Base-by-base conservation (phyloP, 2,113 vertebrate genomes). In the Ageneiosus marmoratus region DNA sequence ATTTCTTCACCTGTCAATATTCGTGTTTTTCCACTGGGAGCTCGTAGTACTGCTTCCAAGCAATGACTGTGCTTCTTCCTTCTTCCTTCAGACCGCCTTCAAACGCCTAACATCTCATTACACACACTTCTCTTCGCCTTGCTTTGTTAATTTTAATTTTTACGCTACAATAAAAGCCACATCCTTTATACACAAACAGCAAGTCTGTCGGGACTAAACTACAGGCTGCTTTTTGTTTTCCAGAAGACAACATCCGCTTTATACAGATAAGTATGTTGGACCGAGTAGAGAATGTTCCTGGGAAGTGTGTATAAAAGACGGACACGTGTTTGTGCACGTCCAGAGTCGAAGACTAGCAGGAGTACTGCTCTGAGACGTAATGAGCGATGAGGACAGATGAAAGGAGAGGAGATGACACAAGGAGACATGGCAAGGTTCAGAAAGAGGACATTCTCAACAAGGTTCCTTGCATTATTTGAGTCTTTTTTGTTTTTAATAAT, bases 271-370 rank as follows among this genome's bases (percentile, higher is more conserved):
- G 46, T 29, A 29, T 1, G 13, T 20, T 15, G 12, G 16, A 51
- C 37, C 51, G 46, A 51, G 6, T 4, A 20, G 41, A 41, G 72
- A 77, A 32, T 37, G 37, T 75, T 81, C 80, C 32, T 74, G 76
- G 51, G 69, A 82, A 76, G 56, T 55, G 63, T 51, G 77, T 50
- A 86, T 50, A 58, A 83, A 83, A 83, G 65, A 86, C 74, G 34
- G 56, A 48, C 37, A 63, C 82, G 69, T 60, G 67, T 80, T 62
- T 77, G 79, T 76, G 78, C 82, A 60, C 81, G 79, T 48, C 60
- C 73, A 77, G 53, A 81, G 82, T 62, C 48, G 44, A 70, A 51
- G 34, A 58, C 82, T 48, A 78, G 82, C 69, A 72, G 34, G 58
- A 24, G 67, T 20, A 11, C 60, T n/a, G 60, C 75, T 76, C n/a